A percentile compares a stretch with the other conserved stretches of the same genome.
Evolutionary conservation across 2,797 vertebrate genomes (phyloP).

Genomic region (Enteromius viviparus): DNA sequence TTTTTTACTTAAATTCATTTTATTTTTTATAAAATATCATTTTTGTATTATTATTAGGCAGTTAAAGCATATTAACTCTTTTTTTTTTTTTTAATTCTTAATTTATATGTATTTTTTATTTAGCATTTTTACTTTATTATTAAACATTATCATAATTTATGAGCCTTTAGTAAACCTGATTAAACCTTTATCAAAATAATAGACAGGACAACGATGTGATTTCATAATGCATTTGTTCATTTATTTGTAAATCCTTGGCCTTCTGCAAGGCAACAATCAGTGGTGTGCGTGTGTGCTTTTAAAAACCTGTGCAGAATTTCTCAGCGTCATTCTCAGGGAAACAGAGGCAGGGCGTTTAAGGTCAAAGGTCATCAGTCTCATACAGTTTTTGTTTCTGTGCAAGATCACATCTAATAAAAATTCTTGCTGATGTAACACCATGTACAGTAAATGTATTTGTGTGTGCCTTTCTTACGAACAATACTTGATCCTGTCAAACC

Average conservation of each 20-base stretch:
- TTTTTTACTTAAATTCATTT: background rate
- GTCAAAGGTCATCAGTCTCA: background rate
- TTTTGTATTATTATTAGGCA: no score
- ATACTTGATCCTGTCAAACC: conserved; percentile 41
- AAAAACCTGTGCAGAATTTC: conserved; percentile 65
- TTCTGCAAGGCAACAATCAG: conserved; percentile 63
- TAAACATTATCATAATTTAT: background rate
- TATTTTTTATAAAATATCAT: background rate
- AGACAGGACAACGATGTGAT: background rate
- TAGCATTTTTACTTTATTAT: background rate
- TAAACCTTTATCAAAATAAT: background rate
- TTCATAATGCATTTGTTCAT: conserved; percentile 61
- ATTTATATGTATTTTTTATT: background rate
- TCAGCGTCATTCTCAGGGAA: conserved; percentile 15
- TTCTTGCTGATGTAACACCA: conserved; percentile 18
- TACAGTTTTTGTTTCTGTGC: background rate
- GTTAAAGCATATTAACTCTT: background rate
- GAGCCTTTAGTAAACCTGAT: background rate
- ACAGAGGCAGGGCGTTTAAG: conserved; percentile 20
- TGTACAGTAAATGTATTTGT: conserved; percentile 15
- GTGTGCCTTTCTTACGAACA: conserved; percentile 31
- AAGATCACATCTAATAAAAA: background rate
- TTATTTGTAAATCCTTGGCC: conserved; percentile 69
- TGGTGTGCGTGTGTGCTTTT: conserved; percentile 71
- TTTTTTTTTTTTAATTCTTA: background rate